Evolutionary conservation across 2,888 invertebrate species (phyloP), one percentile per base, ranked within the genome.

Genomic region (Melinopterus prodromus): DNA sequence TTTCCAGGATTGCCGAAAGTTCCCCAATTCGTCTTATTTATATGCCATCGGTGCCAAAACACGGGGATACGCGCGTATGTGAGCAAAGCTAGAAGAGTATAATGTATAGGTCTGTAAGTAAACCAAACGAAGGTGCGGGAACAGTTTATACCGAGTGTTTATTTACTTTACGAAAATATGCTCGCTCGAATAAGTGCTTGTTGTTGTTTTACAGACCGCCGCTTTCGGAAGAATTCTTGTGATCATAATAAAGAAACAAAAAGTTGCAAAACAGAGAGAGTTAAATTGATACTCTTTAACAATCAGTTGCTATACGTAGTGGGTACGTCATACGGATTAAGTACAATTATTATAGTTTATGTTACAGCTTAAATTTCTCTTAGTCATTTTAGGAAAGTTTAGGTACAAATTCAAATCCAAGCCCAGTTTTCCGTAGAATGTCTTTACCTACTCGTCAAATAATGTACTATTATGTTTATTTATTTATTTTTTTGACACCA

Each of bases 1-100:
- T 53, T 53, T 53, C 53, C 53, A 53, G 53, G 53, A 53, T 53
- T 53, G 53, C 53, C 53, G 53, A 53, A 53, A 53, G 53, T 53
- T 53, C 53, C 53, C 53, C 53, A 53, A 53, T 53, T 53, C 53
- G 53, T 53, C 53, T 53, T 53, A 53, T 53, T 53, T 53, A 12
- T 53, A 53, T 12, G 53, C 53, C 53, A 9, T 53, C 53, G 12
- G 53, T 53, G 53, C 53, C 53, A 53, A 53, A 53, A 53, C 53
- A 53, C 53, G 53, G 53, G 12, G 7, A 9, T 53, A 53, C 53
- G 53, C 53, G 53, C 53, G 53, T 53, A 53, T 53, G 9, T 12
- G 53, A 7, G 53, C 5, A 53, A 53, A 53, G 53, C 53, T 53
- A 53, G 53, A 53, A 9, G 53, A 9, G 53, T 53, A 53, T 53